phyloP scores from a whole-genome alignment of 2,113 vertebrate genomes.

The Gymnarchus niloticus region DNA sequence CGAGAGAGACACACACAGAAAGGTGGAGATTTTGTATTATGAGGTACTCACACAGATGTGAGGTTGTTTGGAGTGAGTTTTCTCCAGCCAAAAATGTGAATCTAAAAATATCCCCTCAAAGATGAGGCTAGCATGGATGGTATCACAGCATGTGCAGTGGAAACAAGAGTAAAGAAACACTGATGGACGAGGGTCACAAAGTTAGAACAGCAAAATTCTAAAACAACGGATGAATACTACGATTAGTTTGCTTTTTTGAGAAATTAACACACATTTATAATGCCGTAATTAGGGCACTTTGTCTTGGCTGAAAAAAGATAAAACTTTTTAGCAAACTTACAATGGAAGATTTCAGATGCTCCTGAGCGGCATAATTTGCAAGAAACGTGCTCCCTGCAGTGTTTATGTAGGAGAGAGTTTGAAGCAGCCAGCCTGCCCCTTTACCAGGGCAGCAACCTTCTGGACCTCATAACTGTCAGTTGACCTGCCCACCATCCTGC shows the following conservation, averaged over 20 bases:
- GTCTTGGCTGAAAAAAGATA: background rate
- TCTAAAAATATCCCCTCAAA: background rate
- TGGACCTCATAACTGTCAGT: background rate
- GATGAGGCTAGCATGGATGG: background rate
- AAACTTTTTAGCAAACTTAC: too few relatives aligned
- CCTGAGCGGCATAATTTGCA: background rate
- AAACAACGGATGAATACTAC: background rate
- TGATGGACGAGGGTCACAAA: background rate
- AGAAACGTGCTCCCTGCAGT: background rate
- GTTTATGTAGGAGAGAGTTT: background rate
- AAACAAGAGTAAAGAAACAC: background rate
- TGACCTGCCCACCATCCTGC: background rate
- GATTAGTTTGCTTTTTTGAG: background rate
- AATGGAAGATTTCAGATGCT: background rate
- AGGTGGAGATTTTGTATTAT: background rate
- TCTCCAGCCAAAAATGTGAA: background rate
- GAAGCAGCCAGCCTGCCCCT: background rate
- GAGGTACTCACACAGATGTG: background rate
- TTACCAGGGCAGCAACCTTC: background rate
- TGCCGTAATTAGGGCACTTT: background rate
- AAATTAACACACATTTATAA: background rate
- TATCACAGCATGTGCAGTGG: background rate
- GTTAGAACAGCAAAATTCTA: background rate
- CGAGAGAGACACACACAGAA: background rate
- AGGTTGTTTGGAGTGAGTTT: conserved; percentile 1